Evolutionary conservation across 1,140 invertebrate species (phyloP).

Genomic region (Cydia pomonella): DNA sequence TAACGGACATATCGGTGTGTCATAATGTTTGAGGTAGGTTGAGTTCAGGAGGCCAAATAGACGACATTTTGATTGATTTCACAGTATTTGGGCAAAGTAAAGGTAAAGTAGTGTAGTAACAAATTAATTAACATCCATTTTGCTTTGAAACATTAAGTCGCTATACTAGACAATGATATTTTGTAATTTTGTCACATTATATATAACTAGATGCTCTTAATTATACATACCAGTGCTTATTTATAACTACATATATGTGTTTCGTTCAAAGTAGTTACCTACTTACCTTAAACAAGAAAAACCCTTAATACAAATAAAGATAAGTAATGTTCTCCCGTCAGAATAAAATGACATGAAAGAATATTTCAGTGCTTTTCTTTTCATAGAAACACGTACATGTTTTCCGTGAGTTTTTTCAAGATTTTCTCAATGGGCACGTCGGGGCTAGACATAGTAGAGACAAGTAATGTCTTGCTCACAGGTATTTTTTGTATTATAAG

Average conservation of each 20-base stretch:
- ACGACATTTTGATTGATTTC: slow-evolving; percentile 22
- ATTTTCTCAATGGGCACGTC: neutral
- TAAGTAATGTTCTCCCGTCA: neutral
- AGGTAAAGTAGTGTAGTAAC: neutral
- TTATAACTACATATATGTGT: too few relatives aligned
- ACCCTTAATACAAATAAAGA: neutral
- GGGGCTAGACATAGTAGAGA: neutral
- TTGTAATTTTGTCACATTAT: too few relatives aligned
- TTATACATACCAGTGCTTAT: too few relatives aligned
- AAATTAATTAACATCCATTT: slow-evolving; percentile 9
- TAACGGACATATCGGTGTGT: neutral
- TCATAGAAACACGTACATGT: neutral
- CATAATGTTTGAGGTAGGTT: neutral
- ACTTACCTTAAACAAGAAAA: too few relatives aligned
- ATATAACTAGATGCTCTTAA: too few relatives aligned
- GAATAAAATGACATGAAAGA: neutral
- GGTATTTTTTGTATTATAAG: neutral
- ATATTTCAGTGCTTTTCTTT: slow-evolving; percentile 5
- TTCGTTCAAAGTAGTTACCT: too few relatives aligned
- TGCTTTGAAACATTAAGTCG: neutral
- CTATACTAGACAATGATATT: neutral
- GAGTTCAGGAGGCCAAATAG: neutral
- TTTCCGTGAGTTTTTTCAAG: neutral
- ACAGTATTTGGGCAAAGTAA: slow-evolving; percentile 18
- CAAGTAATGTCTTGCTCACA: neutral